Conservation (phyloP, 2,888 invertebrate species). For the Amiota mariae region DNA sequence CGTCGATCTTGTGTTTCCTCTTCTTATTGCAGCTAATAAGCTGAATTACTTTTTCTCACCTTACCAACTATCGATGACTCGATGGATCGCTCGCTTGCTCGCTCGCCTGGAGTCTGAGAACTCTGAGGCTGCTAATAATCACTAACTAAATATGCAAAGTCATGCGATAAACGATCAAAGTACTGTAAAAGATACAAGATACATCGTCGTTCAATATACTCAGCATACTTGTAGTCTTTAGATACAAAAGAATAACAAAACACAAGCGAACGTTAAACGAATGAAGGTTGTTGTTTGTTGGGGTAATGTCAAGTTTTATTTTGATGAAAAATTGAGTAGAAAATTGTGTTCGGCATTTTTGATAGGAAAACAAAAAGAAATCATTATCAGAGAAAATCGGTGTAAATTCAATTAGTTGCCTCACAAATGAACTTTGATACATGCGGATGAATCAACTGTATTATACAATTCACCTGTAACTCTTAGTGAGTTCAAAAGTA, state of each 20-base stretch:
- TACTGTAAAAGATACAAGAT: slow-evolving; percentile 54
- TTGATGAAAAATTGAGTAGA: slow-evolving; percentile 57
- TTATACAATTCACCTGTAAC: neutral
- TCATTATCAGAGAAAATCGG: slow-evolving; percentile 13
- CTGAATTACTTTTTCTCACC: slow-evolving; percentile 27
- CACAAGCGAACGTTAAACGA: slow-evolving; percentile 2
- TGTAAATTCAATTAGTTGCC: slow-evolving; percentile 23
- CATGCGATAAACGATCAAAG: slow-evolving; percentile 68
- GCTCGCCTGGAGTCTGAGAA: slow-evolving; percentile 34
- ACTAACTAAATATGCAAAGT: slow-evolving; percentile 69
- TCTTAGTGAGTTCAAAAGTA: slow-evolving; percentile 14
- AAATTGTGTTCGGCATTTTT: slow-evolving; percentile 51
- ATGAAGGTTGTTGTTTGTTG: slow-evolving; percentile 16
- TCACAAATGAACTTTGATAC: slow-evolving; percentile 13
- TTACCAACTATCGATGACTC: slow-evolving; percentile 1
- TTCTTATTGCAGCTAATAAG: slow-evolving; percentile 43
- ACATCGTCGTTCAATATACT: slow-evolving; percentile 16
- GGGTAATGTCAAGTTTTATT: slow-evolving; percentile 12
- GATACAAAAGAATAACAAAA: neutral
- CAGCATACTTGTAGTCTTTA: slow-evolving; percentile 2
- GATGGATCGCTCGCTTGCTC: too few relatives aligned
- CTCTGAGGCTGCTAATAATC: slow-evolving; percentile 61
- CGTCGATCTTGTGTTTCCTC: neutral
- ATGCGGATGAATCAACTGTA: neutral
- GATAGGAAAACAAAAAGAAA: slow-evolving; percentile 6